Conservation (phyloP, 2,888 invertebrate genomes). For the Temnothorax unifasciatus region DNA sequence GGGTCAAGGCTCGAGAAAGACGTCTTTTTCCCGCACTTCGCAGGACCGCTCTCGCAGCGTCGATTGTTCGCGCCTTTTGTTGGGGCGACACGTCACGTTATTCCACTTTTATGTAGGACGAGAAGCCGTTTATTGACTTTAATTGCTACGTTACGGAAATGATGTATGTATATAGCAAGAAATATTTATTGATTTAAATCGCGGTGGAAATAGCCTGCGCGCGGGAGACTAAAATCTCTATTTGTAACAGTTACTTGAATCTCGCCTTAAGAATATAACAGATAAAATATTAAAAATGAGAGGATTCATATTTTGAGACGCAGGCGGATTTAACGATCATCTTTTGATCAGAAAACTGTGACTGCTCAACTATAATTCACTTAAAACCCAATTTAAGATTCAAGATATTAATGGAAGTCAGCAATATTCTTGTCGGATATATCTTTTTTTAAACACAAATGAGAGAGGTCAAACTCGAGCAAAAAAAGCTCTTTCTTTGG, state of each 20-base stretch:
- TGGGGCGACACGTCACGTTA: conserved; percentile 38
- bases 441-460: background rate
- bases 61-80: conserved; percentile 50
- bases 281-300: background rate
- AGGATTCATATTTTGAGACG: background rate
- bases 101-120: conserved; percentile 34
- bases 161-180: conserved; percentile 4
- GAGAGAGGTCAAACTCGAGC: no score
- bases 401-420: background rate
- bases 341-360: background rate
- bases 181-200: conserved; percentile 27
- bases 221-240: background rate
- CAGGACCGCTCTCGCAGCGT: conserved; percentile 37
- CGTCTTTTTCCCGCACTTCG: conserved; percentile 45
- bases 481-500: no score
- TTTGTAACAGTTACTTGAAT: background rate
- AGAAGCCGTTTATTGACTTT: conserved; percentile 52
- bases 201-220: background rate
- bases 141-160: conserved; percentile 26
- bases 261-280: background rate
- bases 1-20: conserved; percentile 66
- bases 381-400: background rate
- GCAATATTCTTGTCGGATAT: background rate
- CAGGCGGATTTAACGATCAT: background rate
- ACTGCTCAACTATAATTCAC: background rate